phyloP scores from a whole-genome alignment of 1,140 invertebrate genomes.

The Calliphora vicina region DNA sequence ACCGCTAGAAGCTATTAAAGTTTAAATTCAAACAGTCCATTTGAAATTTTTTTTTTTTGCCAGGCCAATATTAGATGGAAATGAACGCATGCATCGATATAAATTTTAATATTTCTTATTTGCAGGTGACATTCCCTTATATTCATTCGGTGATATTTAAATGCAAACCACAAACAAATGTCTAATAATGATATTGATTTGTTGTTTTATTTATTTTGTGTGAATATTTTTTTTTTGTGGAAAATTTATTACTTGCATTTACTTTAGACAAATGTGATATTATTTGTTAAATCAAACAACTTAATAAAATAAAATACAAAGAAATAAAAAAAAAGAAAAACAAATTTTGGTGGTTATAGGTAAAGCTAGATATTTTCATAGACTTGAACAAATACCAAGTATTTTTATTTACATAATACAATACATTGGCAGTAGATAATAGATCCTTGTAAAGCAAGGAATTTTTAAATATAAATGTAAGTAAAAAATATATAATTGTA shows the following conservation, averaged over 20 bases:
- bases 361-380: neutral
- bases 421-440: neutral
- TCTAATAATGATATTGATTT: neutral
- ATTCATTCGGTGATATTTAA: too few species aligned
- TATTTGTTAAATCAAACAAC: neutral
- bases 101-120: too few species aligned
- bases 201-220: neutral
- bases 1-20: too few species aligned
- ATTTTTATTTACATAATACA: neutral
- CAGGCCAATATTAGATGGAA: too few species aligned
- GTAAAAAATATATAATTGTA: too few species aligned
- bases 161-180: neutral
- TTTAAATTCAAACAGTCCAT: too few species aligned
- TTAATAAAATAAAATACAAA: neutral
- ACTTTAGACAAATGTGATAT: neutral
- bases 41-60: too few species aligned
- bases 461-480: too few species aligned
- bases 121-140: too few species aligned
- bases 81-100: too few species aligned
- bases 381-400: neutral
- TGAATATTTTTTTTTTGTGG: neutral
- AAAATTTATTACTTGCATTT: neutral
- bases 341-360: neutral
- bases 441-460: neutral
- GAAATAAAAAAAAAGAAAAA: neutral